phyloP scores from a whole-genome alignment of 37 sponge, comb jelly and placozoan species.

The Crambe crambe region DNA sequence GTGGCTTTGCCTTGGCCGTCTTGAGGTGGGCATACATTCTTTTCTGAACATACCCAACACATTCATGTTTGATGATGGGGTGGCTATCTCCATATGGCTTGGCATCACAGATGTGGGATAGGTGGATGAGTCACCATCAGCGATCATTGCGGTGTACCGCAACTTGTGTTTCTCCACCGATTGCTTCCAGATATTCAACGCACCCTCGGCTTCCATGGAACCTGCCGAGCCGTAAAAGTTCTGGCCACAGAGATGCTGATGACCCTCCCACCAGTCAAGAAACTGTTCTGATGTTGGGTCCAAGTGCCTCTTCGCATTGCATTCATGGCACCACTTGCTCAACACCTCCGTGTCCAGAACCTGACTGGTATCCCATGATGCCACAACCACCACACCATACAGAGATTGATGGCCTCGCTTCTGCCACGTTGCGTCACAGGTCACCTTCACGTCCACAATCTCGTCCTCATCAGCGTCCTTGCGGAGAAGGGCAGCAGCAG shows the following conservation, averaged over 20 bases:
- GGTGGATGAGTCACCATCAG: neutral
- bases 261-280: neutral
- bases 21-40: neutral
- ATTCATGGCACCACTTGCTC: neutral
- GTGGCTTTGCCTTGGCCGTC: neutral
- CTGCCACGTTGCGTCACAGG: neutral
- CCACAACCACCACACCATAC: neutral
- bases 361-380: neutral
- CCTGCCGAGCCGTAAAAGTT: neutral
- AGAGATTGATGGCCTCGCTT: neutral
- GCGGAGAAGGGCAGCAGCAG: too few species aligned
- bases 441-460: neutral
- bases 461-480: too few species aligned
- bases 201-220: neutral
- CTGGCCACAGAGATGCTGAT: neutral
- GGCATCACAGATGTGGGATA: neutral
- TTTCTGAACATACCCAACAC: constrained; percentile 21
- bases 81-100: neutral
- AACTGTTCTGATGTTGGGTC: neutral
- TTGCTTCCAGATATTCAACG: neutral
- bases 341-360: neutral
- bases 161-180: neutral
- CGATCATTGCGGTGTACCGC: neutral
- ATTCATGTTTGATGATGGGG: constrained; percentile 1
- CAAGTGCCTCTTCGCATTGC: neutral